Percentiles rank a stretch among this genome's conserved stretches.
Conservation (phyloP, 2,797 vertebrate genomes). For the Pachyuromys duprasi region DNA sequence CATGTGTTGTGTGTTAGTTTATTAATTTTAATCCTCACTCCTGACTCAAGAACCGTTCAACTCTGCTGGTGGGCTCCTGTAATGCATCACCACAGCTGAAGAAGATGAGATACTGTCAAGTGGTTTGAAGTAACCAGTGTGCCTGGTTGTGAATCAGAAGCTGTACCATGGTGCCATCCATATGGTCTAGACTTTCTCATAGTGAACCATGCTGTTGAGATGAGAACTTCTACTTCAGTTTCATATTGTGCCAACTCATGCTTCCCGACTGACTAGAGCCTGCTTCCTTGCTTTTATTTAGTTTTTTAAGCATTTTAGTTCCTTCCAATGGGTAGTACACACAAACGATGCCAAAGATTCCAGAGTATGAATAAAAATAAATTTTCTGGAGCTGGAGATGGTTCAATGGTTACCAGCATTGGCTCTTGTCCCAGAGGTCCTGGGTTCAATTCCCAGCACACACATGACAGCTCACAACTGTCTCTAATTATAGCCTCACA, state of each 20-base stretch:
- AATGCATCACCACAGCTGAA: not conserved
- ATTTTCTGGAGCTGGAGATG: too few relatives aligned
- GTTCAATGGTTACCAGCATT: too few relatives aligned
- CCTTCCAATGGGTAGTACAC: constrained; percentile 27
- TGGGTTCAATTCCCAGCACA: too few relatives aligned
- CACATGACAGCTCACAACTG: too few relatives aligned
- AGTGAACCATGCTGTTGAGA: not conserved
- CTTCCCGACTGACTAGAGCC: not conserved
- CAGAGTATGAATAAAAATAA: constrained; percentile 7
- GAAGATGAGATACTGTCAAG: not conserved
- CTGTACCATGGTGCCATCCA: not conserved
- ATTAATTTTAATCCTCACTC: too few relatives aligned
- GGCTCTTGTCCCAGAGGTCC: too few relatives aligned
- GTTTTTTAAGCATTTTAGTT: constrained; percentile 26
- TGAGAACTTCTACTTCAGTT: not conserved
- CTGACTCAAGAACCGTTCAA: too few relatives aligned
- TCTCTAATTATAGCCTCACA: too few relatives aligned
- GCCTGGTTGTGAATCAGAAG: not conserved
- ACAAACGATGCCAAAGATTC: not conserved
- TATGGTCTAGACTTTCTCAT: not conserved
- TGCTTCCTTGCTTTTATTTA: constrained; percentile 46
- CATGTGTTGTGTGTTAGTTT: too few relatives aligned
- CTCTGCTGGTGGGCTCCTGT: too few relatives aligned
- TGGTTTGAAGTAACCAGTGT: not conserved
- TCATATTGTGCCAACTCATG: not conserved